Evolutionary conservation across 2,888 invertebrate species (phyloP), one percentile per base, ranked within the genome.

Genomic region (Sycophila texana): DNA sequence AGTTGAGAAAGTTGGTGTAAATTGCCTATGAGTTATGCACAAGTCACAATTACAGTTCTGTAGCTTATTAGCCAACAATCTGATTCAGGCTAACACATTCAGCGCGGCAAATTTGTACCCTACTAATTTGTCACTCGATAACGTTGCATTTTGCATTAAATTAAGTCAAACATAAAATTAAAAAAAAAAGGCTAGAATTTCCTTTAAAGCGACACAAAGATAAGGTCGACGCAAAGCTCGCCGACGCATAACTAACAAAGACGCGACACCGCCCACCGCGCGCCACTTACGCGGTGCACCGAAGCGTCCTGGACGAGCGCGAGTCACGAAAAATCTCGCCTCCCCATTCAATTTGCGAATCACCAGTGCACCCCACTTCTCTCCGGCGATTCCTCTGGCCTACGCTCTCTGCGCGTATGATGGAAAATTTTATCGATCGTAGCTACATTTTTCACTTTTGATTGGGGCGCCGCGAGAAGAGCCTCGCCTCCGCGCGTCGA

Each of bases 401-500:
- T 30, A 22, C 30, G 30, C 51, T 57, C 57, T 74, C 65, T n/a
- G 13, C 39, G n/a, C n/a, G n/a, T n/a, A 30, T 60, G 63, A 77
- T 77, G 67, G 72, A 77, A 77, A 73, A 77, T 77, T 67, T 77
- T 67, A 72, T n/a, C 30, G 26, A 30, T 30, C 58, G 61, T 20
- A 67, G 49, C 63, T 80, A 73, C 68, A 80, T 80, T 76, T 73
- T 80, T 80, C 63, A 73, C 73, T 73, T 80, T 80, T 63, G 67
- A 80, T 80, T 76, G 63, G 55, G 73, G 83, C 82, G 77, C 66
- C 10, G 60, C 20, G 60, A 22, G 22, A 7, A 5, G 14, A 14
- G 30, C 49, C 79, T 75, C 82, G 84, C 85, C 86, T 86, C 85
- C n/a, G n/a, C 85, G 83, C 83, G 85, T 85, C 85, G 84, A 84